Base-by-base conservation (phyloP, 1,140 invertebrate species). In the Campodea augens region DNA sequence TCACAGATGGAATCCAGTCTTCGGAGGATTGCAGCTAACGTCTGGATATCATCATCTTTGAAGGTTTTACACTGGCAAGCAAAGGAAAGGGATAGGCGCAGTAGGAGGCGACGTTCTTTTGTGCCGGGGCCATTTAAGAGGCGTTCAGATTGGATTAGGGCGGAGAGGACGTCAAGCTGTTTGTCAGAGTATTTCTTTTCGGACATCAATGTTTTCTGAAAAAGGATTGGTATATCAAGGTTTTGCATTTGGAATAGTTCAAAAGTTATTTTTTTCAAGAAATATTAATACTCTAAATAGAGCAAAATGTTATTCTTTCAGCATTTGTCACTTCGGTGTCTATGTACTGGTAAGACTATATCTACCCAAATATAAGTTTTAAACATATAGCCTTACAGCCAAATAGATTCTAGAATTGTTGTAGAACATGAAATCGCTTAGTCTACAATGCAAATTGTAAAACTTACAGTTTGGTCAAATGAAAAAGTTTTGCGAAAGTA, bases 91-190 rank as follows among this genome's bases (percentile, higher is more conserved):
- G 79, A 74, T 38, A 85, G 61, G 55, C 73, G 71, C 1, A 72
- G 65, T 45, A 80, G 64, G 38, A 80, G 61, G 48, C 75, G 62
- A 51, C 78, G 60, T 54, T 76, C 68, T 51, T 69, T 63, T 24
- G 77, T 79, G 2, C 71, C 66, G 27, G 79, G 73, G 19, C 80
- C 81, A 62, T 73, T 71, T 23, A 86, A 57, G 41, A 73, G 67
- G 57, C 73, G 69, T 62, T 85, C 82, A 39, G 74, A 75, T 20
- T 84, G 63, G 37, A 76, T 72, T 47, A 85, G 62, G 32, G 78
- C 73, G 13, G 80, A 81, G 15, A 85, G 59, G 39, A 81, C 65
- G 62, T 78, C 76, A 12, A 77, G 55, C 52, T 70, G 64, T 52
- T 69, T 63, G 52, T 75, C 67, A 54, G 68, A 73, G 52, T 73